These are phyloP conservation scores for Rhyacophila evoluta DNA, from an alignment of 2,888 invertebrate species.

Conservation along the genomic window DNA sequence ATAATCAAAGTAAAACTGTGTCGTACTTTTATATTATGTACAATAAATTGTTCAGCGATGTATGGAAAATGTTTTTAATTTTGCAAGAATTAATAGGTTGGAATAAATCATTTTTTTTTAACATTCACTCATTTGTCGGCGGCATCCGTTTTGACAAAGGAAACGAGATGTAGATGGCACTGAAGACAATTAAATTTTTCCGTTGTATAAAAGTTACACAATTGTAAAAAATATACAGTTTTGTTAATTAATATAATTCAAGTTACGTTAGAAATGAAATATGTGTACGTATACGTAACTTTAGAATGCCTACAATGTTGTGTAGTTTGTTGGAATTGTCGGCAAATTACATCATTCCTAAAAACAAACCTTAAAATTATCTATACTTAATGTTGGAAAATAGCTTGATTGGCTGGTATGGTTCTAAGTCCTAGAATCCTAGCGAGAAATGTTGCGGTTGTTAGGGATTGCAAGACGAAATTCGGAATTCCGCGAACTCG, in stretches of 20 bases:
- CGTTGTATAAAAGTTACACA: neutral
- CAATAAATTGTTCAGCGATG: neutral
- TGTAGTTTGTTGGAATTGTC: too few relatives aligned
- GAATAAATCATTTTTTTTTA: slow-evolving; percentile 2
- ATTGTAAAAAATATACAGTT: neutral
- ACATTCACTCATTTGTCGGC: neutral
- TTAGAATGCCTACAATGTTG: too few relatives aligned
- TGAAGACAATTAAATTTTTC: neutral
- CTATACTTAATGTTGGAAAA: too few relatives aligned
- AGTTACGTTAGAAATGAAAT: too few relatives aligned
- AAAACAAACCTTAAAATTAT: too few relatives aligned
- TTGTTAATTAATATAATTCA: neutral
- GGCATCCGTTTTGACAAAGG: slow-evolving; percentile 24
- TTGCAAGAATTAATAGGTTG: neutral
- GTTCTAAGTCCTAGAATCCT: too few relatives aligned
- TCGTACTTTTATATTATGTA: neutral
- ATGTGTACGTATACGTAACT: too few relatives aligned
- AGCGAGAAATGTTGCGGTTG: too few relatives aligned
- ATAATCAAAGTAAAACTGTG: neutral
- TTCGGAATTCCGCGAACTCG: too few relatives aligned
- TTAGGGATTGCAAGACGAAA: too few relatives aligned
- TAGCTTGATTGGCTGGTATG: too few relatives aligned
- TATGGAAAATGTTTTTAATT: neutral
- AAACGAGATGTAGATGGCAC: neutral
- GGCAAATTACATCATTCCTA: too few relatives aligned